A percentile compares a stretch with the other conserved stretches of the same genome.
Evolutionary conservation across 2,797 vertebrate species (phyloP).

Genomic region (Allenopithecus nigroviridis): DNA sequence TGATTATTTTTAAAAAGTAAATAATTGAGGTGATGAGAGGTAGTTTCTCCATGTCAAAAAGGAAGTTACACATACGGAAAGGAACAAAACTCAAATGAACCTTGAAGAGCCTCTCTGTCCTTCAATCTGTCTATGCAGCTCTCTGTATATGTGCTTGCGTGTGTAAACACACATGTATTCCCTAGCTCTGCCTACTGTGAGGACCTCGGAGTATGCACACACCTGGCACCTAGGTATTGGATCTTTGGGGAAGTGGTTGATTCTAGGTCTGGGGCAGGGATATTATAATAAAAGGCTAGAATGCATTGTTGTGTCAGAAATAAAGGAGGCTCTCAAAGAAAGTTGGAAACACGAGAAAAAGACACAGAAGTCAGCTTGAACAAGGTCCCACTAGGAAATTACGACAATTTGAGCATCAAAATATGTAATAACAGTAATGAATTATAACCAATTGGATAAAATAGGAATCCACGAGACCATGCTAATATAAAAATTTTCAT

Average conservation of each 20-base stretch:
- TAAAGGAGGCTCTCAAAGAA: neutral
- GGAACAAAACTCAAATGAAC: neutral
- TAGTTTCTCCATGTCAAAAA: neutral
- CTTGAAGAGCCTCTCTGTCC: neutral
- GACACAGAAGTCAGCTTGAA: neutral
- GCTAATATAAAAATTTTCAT: neutral
- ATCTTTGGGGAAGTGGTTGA: neutral
- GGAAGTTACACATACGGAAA: neutral
- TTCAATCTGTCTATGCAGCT: neutral
- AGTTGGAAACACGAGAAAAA: neutral
- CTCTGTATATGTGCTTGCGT: neutral
- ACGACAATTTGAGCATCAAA: neutral
- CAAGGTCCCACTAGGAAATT: neutral
- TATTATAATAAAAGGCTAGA: neutral
- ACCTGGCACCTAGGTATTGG: neutral
- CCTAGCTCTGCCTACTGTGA: neutral
- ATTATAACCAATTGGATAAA: neutral
- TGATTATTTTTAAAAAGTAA: neutral
- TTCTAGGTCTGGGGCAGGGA: neutral
- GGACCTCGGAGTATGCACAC: neutral
- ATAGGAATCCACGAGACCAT: neutral
- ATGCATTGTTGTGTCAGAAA: neutral
- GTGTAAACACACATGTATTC: neutral
- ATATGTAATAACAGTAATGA: neutral
- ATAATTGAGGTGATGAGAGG: neutral